Evolutionary conservation across 2,797 vertebrate species (phyloP), one percentile per base, ranked within the genome.

Genomic region (Melanotaenia nigrans): DNA sequence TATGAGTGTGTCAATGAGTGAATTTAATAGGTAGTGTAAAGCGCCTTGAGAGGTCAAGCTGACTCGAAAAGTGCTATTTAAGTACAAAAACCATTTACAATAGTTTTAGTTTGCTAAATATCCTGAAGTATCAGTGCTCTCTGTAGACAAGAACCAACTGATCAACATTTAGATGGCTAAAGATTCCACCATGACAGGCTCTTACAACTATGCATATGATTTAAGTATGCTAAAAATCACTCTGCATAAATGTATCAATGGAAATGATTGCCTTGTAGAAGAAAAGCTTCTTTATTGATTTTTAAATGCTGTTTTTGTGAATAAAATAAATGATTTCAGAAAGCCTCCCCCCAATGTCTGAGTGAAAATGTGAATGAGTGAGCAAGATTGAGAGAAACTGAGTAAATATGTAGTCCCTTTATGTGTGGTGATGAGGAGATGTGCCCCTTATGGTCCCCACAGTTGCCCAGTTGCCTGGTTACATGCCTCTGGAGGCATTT

Each of bases 391-490:
- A 62, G 62, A 68, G 59, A 67, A 71, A 65, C 56, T 51, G 82
- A 78, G 77, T 88, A 82, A 86, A 90, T 82, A 90, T 82, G 73
- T 72, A 55, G 75, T 83, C 85, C 73, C 79, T 75, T 66, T 84
- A 81, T 79, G 79, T 82, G 83, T 68, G 67, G 84, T 85, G 71
- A 84, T 78, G 82, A 71, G 71, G 84, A 86, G 71, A 82, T 80
- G 73, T 75, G 75, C 84, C 90, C 87, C 81, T 90, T 71, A 11
- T 62, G 85, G 88, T 89, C 83, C 82, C 87, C 85, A 87, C 81
- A 85, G 86, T 85, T 86, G 84, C 83, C 78, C 81, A 57, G 91
- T 91, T 93, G 91, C 93, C 79, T 90, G 85, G 93, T 90, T 89
- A 93, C 92, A 75, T 75, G 85, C 75, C 90, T 88, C 89, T 87